Evolutionary conservation across 2,797 vertebrate genomes (phyloP).

Genomic region (Rhabdomys pumilio): DNA sequence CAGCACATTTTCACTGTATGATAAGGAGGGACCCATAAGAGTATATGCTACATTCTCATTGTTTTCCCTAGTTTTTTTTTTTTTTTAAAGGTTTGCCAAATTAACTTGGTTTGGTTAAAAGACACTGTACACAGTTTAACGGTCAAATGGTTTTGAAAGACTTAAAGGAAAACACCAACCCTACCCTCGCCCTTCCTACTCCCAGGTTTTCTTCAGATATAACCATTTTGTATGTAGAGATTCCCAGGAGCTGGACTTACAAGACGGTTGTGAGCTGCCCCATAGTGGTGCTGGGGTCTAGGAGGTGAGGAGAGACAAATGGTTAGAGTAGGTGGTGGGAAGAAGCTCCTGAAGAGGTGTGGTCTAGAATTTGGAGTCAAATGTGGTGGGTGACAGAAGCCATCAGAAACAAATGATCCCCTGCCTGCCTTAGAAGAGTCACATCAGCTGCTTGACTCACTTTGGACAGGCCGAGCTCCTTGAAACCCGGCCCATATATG

Average conservation of each 20-base stretch:
- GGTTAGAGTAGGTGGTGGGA: background rate
- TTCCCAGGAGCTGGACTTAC: background rate
- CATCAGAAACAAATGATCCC: background rate
- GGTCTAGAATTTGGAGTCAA: too few species aligned
- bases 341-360: background rate
- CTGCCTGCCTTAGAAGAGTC: background rate
- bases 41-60: background rate
- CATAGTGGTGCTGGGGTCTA: background rate
- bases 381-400: background rate
- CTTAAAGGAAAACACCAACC: background rate
- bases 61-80: background rate
- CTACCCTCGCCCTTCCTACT: accelerated
- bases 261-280: background rate
- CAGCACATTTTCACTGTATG: background rate
- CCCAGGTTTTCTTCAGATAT: background rate
- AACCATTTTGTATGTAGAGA: background rate
- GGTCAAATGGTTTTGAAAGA: background rate
- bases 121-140: conserved; percentile 25
- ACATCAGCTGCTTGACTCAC: background rate
- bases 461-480: background rate
- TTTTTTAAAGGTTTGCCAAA: conserved; percentile 27
- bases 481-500: too few species aligned
- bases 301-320: background rate
- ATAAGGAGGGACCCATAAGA: background rate
- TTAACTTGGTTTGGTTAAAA: conserved; percentile 47